Base-by-base conservation (phyloP, 2,888 invertebrate genomes). In the Trilocha varians region DNA sequence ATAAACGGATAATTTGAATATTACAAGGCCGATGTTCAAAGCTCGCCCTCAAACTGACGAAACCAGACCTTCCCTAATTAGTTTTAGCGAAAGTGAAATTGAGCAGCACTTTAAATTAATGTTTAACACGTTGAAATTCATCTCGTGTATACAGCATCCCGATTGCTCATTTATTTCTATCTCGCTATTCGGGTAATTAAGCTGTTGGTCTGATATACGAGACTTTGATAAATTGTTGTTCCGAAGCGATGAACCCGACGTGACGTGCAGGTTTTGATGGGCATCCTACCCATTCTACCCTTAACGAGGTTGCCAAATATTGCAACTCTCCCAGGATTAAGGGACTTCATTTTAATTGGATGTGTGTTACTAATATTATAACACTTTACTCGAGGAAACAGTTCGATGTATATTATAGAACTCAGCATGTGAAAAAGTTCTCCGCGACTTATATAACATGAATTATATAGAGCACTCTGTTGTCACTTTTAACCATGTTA, bases 171-270 rank as follows among this genome's bases (percentile, higher is more conserved):
- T 40, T 36, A 16, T 41, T 13, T 32, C 32, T 32, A 41, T 40
- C 18, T 40, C 34, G 18, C 32, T 36, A 15, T 35, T 44, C 37
- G 43, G 37, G 41, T 49, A 46, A 49, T 49, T 49, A 46, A 46
- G 41, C 39, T 44, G 42, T 42, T 16, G 36, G 18, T 42, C 45
- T 43, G 38, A 42, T 36, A 39, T 34, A 39, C 36, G 36, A 34
- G 46, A 46, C 48, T 36, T 49, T 48, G 48, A 49, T 49, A 41
- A 43, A 49, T 46, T 25, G 11, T 25, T 38, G 39, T 39, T 8
- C 17, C 16, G 41, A 47, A 39, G 43, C 47, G 44, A 43, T 51
- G 51, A 50, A 49, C 44, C 15, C 43, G 32, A 18, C 39, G 36
- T 51, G 48, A 47, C 43, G 35, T 8, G 34, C 32, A 14, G 13